Percentiles rank a stretch among this genome's conserved stretches.
Conservation (phyloP, 2,888 invertebrate genomes). For the Magallana nippona region DNA sequence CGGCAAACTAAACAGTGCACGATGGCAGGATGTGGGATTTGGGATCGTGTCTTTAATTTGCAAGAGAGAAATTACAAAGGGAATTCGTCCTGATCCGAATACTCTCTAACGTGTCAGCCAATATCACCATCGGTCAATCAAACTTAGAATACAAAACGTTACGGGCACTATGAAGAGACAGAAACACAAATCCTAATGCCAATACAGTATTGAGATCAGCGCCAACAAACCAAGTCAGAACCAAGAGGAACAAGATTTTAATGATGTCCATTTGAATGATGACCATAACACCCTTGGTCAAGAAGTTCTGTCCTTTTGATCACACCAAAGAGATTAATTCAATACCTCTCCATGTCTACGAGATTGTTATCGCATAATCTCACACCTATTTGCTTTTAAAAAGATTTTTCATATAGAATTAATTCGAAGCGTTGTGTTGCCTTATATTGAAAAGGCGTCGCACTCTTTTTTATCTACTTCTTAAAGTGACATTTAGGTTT, state of each 20-base stretch:
- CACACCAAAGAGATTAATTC: background rate
- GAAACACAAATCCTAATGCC: background rate
- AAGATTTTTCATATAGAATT: constrained; percentile 14
- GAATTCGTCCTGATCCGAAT: constrained; percentile 10
- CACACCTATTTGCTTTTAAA: constrained; percentile 25
- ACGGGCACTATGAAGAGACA: background rate
- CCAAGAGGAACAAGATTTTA: background rate
- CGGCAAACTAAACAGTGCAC: constrained; percentile 8
- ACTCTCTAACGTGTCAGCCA: constrained; percentile 19
- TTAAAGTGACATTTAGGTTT: background rate
- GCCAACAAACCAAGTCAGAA: background rate
- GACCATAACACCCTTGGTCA: background rate
- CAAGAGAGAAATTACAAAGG: constrained; percentile 24
- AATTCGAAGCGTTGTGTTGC: background rate
- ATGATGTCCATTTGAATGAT: background rate
- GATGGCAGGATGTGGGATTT: background rate
- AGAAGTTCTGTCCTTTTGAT: background rate
- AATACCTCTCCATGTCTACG: background rate
- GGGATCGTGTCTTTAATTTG: constrained; percentile 26
- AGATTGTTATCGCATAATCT: constrained; percentile 1
- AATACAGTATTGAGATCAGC: background rate
- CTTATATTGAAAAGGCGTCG: constrained; percentile 3
- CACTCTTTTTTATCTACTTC: background rate
- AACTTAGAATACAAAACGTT: background rate
- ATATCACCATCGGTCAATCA: constrained; percentile 23